A percentile compares a stretch with the other conserved stretches of the same genome.
Conservation (phyloP, 2,797 vertebrate species). For the Brotogeris chrysoptera region DNA sequence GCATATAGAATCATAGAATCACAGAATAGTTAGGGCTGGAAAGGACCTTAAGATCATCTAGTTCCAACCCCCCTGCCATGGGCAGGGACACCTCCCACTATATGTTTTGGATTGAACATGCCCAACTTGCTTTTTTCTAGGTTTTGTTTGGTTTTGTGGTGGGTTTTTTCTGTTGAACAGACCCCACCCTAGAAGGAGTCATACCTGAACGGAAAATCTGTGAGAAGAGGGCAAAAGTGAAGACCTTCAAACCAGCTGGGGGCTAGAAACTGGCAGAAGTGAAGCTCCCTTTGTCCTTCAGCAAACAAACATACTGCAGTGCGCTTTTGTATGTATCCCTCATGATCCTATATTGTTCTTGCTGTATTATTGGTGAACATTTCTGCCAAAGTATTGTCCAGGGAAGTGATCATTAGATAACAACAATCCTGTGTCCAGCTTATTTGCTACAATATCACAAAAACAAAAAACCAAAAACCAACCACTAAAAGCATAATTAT, state of each 20-base stretch:
- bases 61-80: too few species aligned
- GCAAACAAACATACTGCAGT: background rate
- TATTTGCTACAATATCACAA: background rate
- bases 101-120: background rate
- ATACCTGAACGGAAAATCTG: background rate
- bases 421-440: background rate
- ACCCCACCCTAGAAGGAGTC: background rate
- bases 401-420: background rate
- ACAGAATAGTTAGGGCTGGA: too few species aligned
- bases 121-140: fast-evolving
- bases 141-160: background rate
- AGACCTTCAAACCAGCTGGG: background rate
- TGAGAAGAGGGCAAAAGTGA: background rate
- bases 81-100: too few species aligned
- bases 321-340: background rate
- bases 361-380: background rate
- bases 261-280: background rate
- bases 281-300: background rate
- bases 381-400: background rate
- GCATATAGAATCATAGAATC: too few species aligned
- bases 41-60: too few species aligned
- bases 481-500: background rate
- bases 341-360: background rate
- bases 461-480: fast-evolving
- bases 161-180: background rate